Percentiles rank a stretch among this genome's conserved stretches.
phyloP scores from a whole-genome alignment of 2,113 vertebrate genomes.

The Sphyrna mokarran region DNA sequence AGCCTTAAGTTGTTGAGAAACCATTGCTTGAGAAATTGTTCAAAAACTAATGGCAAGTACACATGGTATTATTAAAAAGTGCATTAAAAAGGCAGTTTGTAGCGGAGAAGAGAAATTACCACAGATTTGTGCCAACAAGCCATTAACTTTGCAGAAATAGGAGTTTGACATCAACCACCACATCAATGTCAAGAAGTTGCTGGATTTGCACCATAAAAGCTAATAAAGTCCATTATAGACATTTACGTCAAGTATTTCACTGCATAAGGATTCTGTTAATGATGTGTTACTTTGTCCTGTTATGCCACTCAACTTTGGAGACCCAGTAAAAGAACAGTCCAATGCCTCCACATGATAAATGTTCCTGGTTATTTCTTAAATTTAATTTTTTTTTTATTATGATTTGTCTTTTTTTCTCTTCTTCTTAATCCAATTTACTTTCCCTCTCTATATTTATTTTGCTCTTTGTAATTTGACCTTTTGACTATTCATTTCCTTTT shows the following conservation, averaged over 20 bases:
- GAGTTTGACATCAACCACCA: background rate
- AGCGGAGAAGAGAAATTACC: background rate
- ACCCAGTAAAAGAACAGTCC: background rate
- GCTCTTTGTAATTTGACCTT: background rate
- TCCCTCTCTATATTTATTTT: background rate
- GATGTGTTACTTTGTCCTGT: background rate
- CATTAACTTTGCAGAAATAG: background rate
- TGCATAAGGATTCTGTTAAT: background rate
- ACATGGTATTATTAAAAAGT: background rate
- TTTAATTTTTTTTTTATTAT: background rate
- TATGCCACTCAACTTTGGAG: background rate
- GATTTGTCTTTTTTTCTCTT: background rate
- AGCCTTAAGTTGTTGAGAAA: background rate
- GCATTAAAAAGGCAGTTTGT: background rate
- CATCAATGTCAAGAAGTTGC: background rate
- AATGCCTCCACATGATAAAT: background rate
- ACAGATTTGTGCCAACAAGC: background rate
- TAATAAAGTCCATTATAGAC: background rate
- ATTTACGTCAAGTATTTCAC: background rate
- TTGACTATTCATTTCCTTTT: background rate
- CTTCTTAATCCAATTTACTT: background rate
- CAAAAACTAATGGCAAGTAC: background rate
- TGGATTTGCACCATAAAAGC: background rate
- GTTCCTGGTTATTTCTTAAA: background rate
- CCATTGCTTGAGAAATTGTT: background rate